phyloP scores from a whole-genome alignment of 2,888 invertebrate genomes.

The Willowsia nigromaculata region DNA sequence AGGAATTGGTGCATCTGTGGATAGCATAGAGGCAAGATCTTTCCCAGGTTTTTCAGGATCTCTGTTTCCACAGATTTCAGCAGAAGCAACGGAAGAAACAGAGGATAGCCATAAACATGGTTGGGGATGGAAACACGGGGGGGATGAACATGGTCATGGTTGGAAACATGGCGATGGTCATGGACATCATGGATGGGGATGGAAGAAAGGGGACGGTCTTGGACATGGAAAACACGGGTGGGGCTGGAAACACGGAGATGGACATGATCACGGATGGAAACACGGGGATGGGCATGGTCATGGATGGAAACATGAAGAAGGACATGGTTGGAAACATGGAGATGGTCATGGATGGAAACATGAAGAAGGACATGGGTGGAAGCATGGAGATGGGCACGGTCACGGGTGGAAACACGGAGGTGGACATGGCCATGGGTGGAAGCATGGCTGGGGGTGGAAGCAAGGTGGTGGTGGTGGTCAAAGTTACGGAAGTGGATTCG shows the following conservation, averaged over 20 bases:
- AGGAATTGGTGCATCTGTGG: background rate
- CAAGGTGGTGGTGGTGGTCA: constrained; percentile 5
- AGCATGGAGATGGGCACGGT: background rate
- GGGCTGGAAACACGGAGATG: background rate
- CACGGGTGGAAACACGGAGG: constrained; percentile 36
- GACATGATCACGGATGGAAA: constrained; percentile 21
- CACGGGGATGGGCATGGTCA: background rate
- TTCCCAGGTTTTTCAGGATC: constrained; percentile 20
- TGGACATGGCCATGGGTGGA: constrained; percentile 6
- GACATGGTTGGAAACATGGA: constrained; percentile 16
- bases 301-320: constrained; percentile 37
- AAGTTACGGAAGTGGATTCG: constrained; percentile 42
- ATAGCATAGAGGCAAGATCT: background rate
- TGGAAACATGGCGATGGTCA: background rate
- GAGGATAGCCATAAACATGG: background rate
- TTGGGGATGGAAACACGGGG: constrained; percentile 24
- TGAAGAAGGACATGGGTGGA: background rate
- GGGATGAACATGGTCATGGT: background rate
- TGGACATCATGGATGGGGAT: constrained; percentile 24
- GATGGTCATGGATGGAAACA: constrained; percentile 7
- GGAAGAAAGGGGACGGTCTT: background rate
- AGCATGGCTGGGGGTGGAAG: constrained; percentile 49
- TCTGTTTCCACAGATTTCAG: constrained; percentile 1
- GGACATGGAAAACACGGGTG: background rate
- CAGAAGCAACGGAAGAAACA: background rate